These are phyloP conservation scores for Eulimnadia texana DNA, from an alignment of 1,140 invertebrate genomes.

Conservation along the genomic window DNA sequence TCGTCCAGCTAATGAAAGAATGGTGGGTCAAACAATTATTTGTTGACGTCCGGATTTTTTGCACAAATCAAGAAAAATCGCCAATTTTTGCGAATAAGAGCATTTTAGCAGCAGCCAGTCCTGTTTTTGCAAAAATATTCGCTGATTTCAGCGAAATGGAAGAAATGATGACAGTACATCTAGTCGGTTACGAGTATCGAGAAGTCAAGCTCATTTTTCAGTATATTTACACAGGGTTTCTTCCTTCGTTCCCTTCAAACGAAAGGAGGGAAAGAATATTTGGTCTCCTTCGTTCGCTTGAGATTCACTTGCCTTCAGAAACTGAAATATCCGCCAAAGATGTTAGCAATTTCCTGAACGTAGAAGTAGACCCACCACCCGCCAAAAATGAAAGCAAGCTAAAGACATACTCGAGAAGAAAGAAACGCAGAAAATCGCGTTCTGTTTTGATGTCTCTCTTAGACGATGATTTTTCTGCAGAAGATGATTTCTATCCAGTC, in stretches of 20 bases:
- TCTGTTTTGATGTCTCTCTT: too few species aligned
- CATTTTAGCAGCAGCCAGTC: conserved; percentile 3
- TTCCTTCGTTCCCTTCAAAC: background rate
- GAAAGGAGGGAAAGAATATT: background rate
- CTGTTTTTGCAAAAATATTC: background rate
- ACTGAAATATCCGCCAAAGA: background rate
- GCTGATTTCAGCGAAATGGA: background rate
- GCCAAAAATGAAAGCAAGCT: too few species aligned
- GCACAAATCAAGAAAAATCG: background rate
- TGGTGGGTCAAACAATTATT: background rate
- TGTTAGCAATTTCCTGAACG: background rate
- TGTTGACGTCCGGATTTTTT: background rate
- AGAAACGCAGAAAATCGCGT: too few species aligned
- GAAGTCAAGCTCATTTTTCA: background rate
- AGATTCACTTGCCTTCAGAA: background rate
- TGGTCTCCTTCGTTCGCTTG: background rate
- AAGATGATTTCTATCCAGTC: too few species aligned
- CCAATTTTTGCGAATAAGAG: background rate
- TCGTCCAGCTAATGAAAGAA: background rate
- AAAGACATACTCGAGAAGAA: too few species aligned
- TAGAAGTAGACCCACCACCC: background rate
- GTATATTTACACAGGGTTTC: conserved; percentile 4
- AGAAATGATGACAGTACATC: background rate
- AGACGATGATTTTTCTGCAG: too few species aligned
- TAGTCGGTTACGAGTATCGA: background rate